A percentile compares a stretch with the other conserved stretches of the same genome.
Conservation (phyloP, 2,113 vertebrate genomes). For the Ia io region DNA sequence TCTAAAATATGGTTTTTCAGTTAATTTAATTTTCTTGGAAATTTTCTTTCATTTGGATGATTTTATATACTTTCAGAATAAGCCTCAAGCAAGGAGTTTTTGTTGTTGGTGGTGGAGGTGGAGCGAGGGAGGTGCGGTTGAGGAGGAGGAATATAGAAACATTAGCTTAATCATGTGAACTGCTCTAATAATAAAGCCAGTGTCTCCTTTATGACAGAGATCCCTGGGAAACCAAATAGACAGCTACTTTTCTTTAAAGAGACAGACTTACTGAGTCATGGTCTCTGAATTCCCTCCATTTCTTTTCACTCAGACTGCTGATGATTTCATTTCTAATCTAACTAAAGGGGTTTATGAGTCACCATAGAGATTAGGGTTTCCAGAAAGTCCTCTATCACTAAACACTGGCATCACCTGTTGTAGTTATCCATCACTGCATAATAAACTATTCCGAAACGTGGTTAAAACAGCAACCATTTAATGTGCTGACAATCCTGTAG, state of each 20-base stretch:
- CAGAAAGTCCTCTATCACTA: constrained; percentile 32
- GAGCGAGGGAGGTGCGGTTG: not conserved
- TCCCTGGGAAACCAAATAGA: constrained; percentile 66
- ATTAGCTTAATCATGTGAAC: constrained; percentile 37
- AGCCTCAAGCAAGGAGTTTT: not conserved
- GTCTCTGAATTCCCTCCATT: constrained; percentile 31
- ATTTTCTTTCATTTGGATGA: constrained; percentile 70
- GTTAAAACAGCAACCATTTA: not conserved
- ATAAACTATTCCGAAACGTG: not conserved
- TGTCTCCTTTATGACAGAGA: constrained; percentile 52
- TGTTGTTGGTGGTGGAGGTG: not conserved
- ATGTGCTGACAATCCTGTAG: not conserved
- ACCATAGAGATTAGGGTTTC: constrained; percentile 52
- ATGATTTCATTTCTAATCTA: constrained; percentile 51
- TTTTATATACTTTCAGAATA: constrained; percentile 25
- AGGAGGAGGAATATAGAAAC: constrained; percentile 43
- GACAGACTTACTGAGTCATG: constrained; percentile 64
- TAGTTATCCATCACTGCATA: not conserved
- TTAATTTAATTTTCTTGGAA: constrained; percentile 69
- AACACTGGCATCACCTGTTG: not conserved
- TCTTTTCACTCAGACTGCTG: constrained; percentile 43
- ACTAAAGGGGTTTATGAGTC: constrained; percentile 55
- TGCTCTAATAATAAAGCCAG: constrained; percentile 69
- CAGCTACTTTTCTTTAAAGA: constrained; percentile 72
- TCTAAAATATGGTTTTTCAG: constrained; percentile 15